Conservation (phyloP, 2,113 vertebrate genomes). For the Erinaceus europaeus region DNA sequence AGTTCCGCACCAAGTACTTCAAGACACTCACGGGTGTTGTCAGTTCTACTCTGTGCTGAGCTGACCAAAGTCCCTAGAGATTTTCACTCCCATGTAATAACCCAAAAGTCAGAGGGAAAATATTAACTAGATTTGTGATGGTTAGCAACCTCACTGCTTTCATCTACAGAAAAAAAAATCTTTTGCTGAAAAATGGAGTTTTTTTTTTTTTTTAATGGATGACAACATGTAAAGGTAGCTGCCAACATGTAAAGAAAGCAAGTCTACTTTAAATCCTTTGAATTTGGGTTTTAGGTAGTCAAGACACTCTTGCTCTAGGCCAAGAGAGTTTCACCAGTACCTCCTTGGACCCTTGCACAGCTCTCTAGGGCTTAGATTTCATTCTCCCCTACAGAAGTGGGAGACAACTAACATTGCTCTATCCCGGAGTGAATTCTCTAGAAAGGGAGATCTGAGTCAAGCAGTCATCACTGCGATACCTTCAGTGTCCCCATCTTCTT, state of each 20-base stretch:
- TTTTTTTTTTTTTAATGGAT: neutral
- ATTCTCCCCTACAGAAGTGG: neutral
- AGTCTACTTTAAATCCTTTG: slow-evolving; percentile 25
- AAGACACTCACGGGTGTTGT: no score
- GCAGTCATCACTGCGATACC: neutral
- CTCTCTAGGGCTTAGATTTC: neutral
- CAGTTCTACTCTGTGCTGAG: neutral
- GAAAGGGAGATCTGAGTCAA: neutral
- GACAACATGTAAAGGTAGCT: neutral
- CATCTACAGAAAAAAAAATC: neutral
- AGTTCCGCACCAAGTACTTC: neutral
- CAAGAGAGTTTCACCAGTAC: neutral
- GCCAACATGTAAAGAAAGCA: slow-evolving; percentile 1
- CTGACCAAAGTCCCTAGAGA: neutral
- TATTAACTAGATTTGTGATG: neutral
- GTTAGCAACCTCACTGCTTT: neutral
- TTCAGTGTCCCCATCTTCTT: neutral
- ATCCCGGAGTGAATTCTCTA: neutral
- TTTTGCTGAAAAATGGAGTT: neutral
- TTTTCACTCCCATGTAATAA: neutral
- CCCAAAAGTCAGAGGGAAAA: neutral
- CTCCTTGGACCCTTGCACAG: neutral
- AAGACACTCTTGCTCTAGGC: neutral
- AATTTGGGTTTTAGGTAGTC: neutral
- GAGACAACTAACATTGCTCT: neutral